Percentiles rank a stretch among this genome's conserved stretches.
Evolutionary conservation across 35 echinoderm and acorn worm species (phyloP).

Genomic region (Lytechinus pictus): DNA sequence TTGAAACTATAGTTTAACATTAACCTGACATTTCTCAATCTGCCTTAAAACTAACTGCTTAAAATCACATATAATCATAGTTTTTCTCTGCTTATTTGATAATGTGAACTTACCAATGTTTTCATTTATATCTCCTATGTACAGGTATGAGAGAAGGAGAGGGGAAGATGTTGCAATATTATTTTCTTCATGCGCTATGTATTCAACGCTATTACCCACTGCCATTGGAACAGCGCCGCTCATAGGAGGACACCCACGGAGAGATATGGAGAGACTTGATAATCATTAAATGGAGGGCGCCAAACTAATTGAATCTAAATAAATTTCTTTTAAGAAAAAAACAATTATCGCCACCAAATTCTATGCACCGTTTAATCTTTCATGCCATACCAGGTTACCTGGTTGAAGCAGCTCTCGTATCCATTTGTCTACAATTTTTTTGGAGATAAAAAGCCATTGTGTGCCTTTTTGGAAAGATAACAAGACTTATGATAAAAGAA

Average conservation of each 20-base stretch:
- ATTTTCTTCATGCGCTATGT: conserved; percentile 56
- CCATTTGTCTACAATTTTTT: conserved; percentile 53
- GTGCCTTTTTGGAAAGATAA: conserved; percentile 52
- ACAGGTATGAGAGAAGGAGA: conserved; percentile 40
- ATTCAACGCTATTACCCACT: conserved; percentile 53
- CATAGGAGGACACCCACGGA: background rate
- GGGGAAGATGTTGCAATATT: conserved; percentile 55
- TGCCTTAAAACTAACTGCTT: background rate
- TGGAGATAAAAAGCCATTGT: conserved; percentile 56
- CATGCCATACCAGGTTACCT: conserved; percentile 44
- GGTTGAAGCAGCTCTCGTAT: conserved; percentile 47
- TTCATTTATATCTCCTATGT: conserved; percentile 31
- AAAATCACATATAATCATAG: background rate
- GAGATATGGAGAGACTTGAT: conserved; percentile 41
- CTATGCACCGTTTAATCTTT: conserved; percentile 57
- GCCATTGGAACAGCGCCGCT: conserved; percentile 45
- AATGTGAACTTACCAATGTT: conserved; percentile 2
- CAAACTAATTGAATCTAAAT: conserved; percentile 50
- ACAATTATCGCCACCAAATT: conserved; percentile 53
- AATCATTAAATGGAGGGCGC: conserved; percentile 39
- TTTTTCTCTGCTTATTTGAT: background rate
- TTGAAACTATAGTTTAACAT: background rate
- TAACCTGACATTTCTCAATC: background rate
- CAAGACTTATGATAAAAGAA: conserved; percentile 49
- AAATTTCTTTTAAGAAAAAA: conserved; percentile 43